A percentile compares a stretch with the other conserved stretches of the same genome.
phyloP scores from a whole-genome alignment of 2,113 vertebrate genomes.

The Puma concolor region DNA sequence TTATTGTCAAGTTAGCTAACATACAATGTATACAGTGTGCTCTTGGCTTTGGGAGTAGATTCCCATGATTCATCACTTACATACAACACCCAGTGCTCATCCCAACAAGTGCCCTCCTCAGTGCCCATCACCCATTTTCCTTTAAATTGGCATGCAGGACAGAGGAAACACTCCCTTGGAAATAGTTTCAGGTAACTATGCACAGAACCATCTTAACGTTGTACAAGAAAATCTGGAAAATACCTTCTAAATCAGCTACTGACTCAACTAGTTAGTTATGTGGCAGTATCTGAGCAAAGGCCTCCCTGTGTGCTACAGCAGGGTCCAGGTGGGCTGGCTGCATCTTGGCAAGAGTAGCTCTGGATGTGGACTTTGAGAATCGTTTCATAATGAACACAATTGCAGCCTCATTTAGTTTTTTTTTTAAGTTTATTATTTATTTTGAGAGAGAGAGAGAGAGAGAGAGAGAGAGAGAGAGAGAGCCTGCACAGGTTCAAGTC shows the following conservation, averaged over 20 bases:
- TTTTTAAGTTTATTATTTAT: too few species aligned
- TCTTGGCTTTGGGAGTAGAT: too few species aligned
- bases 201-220: not conserved
- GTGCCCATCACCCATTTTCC: too few species aligned
- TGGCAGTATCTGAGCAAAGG: not conserved
- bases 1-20: too few species aligned
- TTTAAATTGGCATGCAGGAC: not conserved
- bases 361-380: not conserved
- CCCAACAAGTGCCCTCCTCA: too few species aligned
- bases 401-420: not conserved
- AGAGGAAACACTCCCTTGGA: too few species aligned
- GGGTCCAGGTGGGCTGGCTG: not conserved
- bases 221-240: not conserved
- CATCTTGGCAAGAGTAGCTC: not conserved
- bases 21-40: too few species aligned
- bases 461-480: too few species aligned
- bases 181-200: not conserved
- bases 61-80: too few species aligned
- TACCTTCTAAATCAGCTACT: not conserved
- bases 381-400: not conserved
- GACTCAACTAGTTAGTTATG: not conserved
- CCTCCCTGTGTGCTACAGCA: not conserved
- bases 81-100: too few species aligned
- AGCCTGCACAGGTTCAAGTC: too few species aligned
- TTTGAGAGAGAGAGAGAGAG: too few species aligned